Evolutionary conservation across 2,797 vertebrate genomes (phyloP).

Genomic region (Macrochelys suwanniensis): DNA sequence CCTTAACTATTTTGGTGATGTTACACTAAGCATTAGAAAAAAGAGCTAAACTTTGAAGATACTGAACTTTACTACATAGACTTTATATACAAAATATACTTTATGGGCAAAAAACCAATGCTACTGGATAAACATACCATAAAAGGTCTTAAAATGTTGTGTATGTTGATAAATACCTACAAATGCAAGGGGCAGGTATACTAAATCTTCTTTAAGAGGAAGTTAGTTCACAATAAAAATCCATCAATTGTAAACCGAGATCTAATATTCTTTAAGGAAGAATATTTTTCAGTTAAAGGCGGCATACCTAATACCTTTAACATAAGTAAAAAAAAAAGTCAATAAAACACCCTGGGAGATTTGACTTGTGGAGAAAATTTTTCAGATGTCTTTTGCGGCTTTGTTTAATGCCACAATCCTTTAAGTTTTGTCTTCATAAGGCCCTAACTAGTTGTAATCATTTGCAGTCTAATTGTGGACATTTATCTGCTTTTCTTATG

Average conservation of each 20-base stretch:
- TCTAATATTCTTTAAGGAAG: slow-evolving; percentile 79
- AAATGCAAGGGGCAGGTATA: slow-evolving; percentile 59
- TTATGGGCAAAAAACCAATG: slow-evolving; percentile 10
- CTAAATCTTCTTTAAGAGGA: slow-evolving; percentile 70
- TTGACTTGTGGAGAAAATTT: slow-evolving; percentile 87
- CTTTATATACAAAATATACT: neutral
- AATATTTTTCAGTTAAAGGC: slow-evolving; percentile 85
- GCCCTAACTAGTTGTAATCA: slow-evolving; percentile 91
- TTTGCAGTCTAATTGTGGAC: slow-evolving; percentile 97
- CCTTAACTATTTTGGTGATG: slow-evolving; percentile 18
- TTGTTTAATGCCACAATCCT: slow-evolving; percentile 89
- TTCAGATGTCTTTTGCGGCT: slow-evolving; percentile 87
- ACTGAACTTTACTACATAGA: neutral
- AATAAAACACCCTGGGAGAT: slow-evolving; percentile 84
- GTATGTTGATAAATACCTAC: slow-evolving; percentile 29
- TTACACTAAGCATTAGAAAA: slow-evolving; percentile 1
- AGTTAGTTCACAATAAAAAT: slow-evolving; percentile 75
- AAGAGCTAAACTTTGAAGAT: neutral
- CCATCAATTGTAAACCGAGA: slow-evolving; percentile 76
- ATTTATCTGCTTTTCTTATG: slow-evolving; percentile 94
- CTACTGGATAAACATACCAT: neutral
- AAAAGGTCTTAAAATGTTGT: neutral
- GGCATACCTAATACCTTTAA: slow-evolving; percentile 89
- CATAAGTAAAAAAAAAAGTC: slow-evolving; percentile 84
- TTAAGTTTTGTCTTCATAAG: slow-evolving; percentile 90